phyloP scores from a whole-genome alignment of 64 coral and sea anemone species.

The Dendrophyllia cribrosa region DNA sequence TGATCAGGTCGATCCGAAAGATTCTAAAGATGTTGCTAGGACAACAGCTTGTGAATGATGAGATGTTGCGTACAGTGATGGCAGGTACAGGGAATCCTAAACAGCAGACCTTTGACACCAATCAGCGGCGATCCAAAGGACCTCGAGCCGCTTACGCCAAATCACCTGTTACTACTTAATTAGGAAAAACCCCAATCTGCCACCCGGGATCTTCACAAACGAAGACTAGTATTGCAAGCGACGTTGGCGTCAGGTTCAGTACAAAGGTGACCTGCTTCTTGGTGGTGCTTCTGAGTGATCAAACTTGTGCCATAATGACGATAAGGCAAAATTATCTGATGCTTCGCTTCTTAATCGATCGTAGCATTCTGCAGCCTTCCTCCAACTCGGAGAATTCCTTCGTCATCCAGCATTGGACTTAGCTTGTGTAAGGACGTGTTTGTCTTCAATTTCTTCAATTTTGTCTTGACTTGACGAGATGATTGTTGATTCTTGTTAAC shows the following conservation, averaged over 20 bases:
- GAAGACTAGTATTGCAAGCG: too few relatives aligned
- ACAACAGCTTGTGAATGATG: slow-evolving; percentile 9
- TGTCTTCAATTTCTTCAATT: not conserved
- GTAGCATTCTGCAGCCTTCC: too few relatives aligned
- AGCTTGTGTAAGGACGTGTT: too few relatives aligned
- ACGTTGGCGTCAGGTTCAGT: too few relatives aligned
- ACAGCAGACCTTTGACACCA: slow-evolving; percentile 13
- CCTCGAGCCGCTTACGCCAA: too few relatives aligned
- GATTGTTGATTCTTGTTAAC: not conserved
- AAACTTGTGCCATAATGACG: slow-evolving; percentile 3
- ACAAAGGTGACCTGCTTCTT: slow-evolving; percentile 16
- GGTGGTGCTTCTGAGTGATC: slow-evolving; percentile 12
- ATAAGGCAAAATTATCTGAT: too few relatives aligned
- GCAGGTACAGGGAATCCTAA: slow-evolving; percentile 24
- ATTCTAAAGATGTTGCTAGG: not conserved
- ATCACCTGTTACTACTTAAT: too few relatives aligned
- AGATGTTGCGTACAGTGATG: slow-evolving; percentile 14
- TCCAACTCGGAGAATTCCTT: too few relatives aligned
- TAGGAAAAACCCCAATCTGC: too few relatives aligned
- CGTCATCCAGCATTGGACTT: too few relatives aligned
- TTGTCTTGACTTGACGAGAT: not conserved
- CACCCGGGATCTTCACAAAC: too few relatives aligned
- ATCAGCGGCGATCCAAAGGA: slow-evolving; percentile 15
- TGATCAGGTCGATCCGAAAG: not conserved
- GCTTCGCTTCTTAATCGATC: too few relatives aligned